Evolutionary conservation across 2,113 vertebrate genomes (phyloP), one percentile per base, ranked within the genome.

Genomic region (Dromaius novaehollandiae): DNA sequence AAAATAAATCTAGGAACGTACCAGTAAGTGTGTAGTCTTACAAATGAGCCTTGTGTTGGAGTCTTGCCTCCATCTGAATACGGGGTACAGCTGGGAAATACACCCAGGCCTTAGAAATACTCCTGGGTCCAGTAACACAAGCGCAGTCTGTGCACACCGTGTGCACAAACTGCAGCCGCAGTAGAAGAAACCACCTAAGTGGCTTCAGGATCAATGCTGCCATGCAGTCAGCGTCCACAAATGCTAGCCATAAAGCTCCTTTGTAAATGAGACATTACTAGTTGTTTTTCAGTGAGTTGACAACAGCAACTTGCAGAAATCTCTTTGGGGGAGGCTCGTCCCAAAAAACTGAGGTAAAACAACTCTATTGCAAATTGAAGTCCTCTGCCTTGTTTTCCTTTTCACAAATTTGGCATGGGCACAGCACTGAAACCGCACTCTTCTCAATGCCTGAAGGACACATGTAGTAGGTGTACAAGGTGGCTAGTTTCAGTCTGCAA

Each of bases 261-360:
- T n/a, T 63, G 16, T 36, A 51, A 76, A 76, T 32, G 2, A 84
- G 21, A 9, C 53, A 22, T 22, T 93, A 81, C 46, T 68, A 56
- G 42, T 4, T 68, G 34, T 6, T 94, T 76, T 76, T 79, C 42
- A 90, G 13, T 18, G 86, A 79, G 19, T n/a, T 82, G 32, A 51
- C 48, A 76, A 20, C 5, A 10, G 60, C 2, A 53, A 66, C 13
- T 68, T 71, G 36, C 21, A 13, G 71, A 91, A 86, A 53, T 32
- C 25, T 40, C 6, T 70, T 86, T 87, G 60, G 16, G 55, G 11
- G 17, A 56, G 25, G 5, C 28, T n/a, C 21, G 40, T 48, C 17
- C 65, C 11, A 89, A 91, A 90, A 85, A 24, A 85, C 21, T 16
- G 50, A 71, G 21, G 20, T 71, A 79, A 66, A 93, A 84, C 15